Percentiles rank a stretch among this genome's conserved stretches.
phyloP scores from a whole-genome alignment of 2,888 invertebrate genomes.

The Microchrysa polita region DNA sequence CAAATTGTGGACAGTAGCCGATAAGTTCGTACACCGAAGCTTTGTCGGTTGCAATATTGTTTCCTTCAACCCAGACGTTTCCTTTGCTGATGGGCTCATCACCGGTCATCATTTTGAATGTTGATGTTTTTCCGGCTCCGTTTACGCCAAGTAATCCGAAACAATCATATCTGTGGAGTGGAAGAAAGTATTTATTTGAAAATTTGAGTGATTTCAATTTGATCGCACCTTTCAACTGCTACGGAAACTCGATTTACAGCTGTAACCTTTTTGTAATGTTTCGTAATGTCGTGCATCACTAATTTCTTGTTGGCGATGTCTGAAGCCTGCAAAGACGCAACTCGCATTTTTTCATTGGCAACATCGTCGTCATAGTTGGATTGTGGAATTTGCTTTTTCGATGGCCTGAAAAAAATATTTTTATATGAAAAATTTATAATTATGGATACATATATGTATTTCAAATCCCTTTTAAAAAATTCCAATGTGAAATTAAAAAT shows the following conservation, averaged over 20 bases:
- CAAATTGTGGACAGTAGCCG: constrained; percentile 73
- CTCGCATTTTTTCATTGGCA: constrained; percentile 66
- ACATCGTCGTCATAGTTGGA: constrained; percentile 69
- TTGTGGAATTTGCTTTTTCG: constrained; percentile 52
- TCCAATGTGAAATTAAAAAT: too few relatives aligned
- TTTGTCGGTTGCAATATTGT: constrained; percentile 65
- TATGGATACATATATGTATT: too few relatives aligned
- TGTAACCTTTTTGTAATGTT: constrained; percentile 74
- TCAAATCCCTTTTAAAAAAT: too few relatives aligned
- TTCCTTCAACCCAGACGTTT: constrained; percentile 70
- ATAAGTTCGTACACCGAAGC: constrained; percentile 68
- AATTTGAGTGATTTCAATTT: neutral
- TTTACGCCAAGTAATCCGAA: constrained; percentile 81
- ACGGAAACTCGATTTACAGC: constrained; percentile 78
- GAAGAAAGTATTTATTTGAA: neutral
- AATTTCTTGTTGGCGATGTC: constrained; percentile 64
- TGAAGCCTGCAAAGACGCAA: constrained; percentile 61
- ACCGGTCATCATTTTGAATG: constrained; percentile 85
- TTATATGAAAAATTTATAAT: neutral
- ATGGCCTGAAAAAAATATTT: constrained; percentile 54
- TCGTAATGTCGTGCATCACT: constrained; percentile 69
- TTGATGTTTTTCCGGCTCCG: constrained; percentile 83
- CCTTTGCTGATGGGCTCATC: constrained; percentile 76
- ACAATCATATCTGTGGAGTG: constrained; percentile 68
- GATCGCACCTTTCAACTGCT: constrained; percentile 53